phyloP scores from a whole-genome alignment of 2,113 vertebrate genomes.

The Bombycilla garrulus region DNA sequence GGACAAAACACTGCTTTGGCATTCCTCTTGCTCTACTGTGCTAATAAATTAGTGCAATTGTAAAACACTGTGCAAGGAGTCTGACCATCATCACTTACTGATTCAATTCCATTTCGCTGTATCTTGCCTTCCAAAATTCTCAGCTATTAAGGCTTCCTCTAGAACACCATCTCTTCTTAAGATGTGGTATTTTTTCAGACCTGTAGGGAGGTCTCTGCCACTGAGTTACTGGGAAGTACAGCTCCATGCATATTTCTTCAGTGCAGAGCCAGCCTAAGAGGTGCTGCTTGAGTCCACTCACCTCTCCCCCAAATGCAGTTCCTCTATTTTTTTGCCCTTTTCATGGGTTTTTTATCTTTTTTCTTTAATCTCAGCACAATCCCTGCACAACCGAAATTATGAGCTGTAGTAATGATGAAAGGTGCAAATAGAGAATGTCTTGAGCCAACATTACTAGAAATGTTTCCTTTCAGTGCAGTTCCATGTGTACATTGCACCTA shows the following conservation, averaged over 20 bases:
- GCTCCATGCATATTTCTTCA: background rate
- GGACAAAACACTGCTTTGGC: background rate
- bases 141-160: background rate
- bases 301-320: background rate
- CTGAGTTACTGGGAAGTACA: background rate
- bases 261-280: background rate
- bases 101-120: background rate
- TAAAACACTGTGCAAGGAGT: background rate
- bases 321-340: background rate
- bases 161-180: background rate
- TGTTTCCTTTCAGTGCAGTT: background rate
- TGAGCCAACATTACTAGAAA: background rate
- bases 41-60: background rate
- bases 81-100: background rate
- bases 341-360: background rate
- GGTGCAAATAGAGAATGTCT: background rate
- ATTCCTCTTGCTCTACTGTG: background rate
- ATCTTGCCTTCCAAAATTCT: background rate
- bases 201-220: background rate
- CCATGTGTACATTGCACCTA: background rate
- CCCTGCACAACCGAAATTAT: background rate
- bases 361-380: background rate
- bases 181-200: background rate
- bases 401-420: background rate
- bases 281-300: background rate